Evolutionary conservation across 2,113 vertebrate species (phyloP).

Genomic region (Galemys pyrenaicus): DNA sequence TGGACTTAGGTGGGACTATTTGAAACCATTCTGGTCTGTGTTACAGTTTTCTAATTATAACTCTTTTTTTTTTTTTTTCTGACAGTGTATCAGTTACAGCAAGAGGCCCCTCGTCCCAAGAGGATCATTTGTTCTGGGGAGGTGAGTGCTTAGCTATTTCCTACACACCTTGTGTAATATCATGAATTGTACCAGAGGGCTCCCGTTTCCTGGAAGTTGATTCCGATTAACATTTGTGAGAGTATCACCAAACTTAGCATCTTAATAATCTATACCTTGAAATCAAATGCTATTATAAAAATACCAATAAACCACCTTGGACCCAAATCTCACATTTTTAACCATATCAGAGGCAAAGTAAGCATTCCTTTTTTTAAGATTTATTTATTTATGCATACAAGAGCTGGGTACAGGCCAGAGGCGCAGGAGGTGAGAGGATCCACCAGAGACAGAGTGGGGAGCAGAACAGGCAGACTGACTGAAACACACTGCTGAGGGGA

Average conservation of each 20-base stretch:
- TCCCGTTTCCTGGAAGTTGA: conserved; percentile 23
- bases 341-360: background rate
- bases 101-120: conserved; percentile 97
- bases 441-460: too few species aligned
- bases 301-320: background rate
- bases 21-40: conserved; percentile 65
- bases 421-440: too few species aligned
- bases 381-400: too few species aligned
- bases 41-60: conserved; percentile 75
- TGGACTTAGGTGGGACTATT: conserved; percentile 65
- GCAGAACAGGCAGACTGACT: too few species aligned
- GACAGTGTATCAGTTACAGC: conserved; percentile 98
- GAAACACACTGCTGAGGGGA: too few species aligned
- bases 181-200: conserved; percentile 71
- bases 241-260: conserved; percentile 8
- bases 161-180: conserved; percentile 73
- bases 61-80: conserved; percentile 79
- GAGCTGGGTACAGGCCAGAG: too few species aligned
- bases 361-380: background rate
- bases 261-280: conserved; percentile 55
- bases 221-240: conserved; percentile 58
- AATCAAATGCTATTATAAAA: conserved; percentile 17
- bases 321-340: background rate
- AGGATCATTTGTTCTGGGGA: conserved; percentile 95
- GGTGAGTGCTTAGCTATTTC: conserved; percentile 88